These are phyloP conservation scores for Eupeodes latifasciatus DNA, from an alignment of 2,888 invertebrate species.

Conservation along the genomic window DNA sequence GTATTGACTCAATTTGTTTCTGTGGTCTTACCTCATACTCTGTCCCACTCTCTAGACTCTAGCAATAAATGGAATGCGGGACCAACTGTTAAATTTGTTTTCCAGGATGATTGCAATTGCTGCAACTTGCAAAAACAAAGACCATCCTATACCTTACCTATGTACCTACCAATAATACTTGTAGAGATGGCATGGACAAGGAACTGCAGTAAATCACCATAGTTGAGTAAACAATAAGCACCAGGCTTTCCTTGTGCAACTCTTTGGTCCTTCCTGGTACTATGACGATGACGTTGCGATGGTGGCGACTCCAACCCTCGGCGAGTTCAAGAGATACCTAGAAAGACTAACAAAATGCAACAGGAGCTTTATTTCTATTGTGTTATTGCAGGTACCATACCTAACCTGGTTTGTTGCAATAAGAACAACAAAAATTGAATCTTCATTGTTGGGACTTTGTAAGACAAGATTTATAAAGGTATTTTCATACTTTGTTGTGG, in stretches of 20 bases:
- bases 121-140: slow-evolving; percentile 44
- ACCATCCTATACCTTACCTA: neutral
- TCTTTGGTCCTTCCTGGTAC: slow-evolving; percentile 2
- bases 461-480: neutral
- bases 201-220: slow-evolving; percentile 24
- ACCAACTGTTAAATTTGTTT: slow-evolving; percentile 67
- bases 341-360: slow-evolving; percentile 17
- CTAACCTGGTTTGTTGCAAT: neutral
- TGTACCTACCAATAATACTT: neutral
- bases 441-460: slow-evolving; percentile 13
- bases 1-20: slow-evolving; percentile 51
- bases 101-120: slow-evolving; percentile 38
- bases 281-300: neutral
- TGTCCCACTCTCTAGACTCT: neutral
- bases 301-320: too few species aligned
- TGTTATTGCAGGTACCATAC: neutral
- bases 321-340: too few species aligned
- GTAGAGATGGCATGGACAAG: neutral
- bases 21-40: neutral
- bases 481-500: neutral
- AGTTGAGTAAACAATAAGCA: slow-evolving; percentile 24
- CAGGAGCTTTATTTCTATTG: slow-evolving; percentile 21
- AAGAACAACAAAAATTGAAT: neutral
- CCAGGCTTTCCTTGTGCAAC: slow-evolving; percentile 15
- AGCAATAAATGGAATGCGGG: slow-evolving; percentile 41